These are phyloP conservation scores for Dendronephthya gigantea DNA, from an alignment of 64 coral and sea anemone species.

Conservation along the genomic window DNA sequence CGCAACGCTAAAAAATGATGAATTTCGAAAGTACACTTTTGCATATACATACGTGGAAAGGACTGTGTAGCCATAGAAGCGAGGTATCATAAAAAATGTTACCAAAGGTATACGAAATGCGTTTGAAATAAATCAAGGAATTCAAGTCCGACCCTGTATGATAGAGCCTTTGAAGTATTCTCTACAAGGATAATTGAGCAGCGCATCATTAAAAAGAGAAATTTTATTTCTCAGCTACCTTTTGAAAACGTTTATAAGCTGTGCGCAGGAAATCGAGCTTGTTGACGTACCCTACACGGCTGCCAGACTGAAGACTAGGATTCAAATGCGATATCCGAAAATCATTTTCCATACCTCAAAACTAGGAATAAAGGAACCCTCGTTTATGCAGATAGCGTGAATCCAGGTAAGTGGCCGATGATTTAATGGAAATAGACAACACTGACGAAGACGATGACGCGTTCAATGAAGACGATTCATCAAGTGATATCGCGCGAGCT, in stretches of 20 bases:
- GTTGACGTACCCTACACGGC: neutral
- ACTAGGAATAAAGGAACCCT: conserved; percentile 16
- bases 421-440: neutral
- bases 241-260: neutral
- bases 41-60: conserved; percentile 1
- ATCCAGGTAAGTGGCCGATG: neutral
- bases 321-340: conserved; percentile 20
- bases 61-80: conserved; percentile 11
- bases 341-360: conserved; percentile 7
- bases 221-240: conserved; percentile 23
- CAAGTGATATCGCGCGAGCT: neutral
- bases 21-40: conserved; percentile 21
- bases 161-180: conserved; percentile 17
- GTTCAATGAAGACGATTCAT: neutral
- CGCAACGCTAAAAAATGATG: neutral
- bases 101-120: neutral
- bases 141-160: neutral
- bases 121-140: neutral
- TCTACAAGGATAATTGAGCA: neutral
- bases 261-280: neutral
- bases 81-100: conserved; percentile 10
- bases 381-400: neutral
- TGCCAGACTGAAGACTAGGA: conserved; percentile 16
- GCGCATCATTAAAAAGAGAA: conserved; percentile 2
- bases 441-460: no score